Evolutionary conservation across 2,888 invertebrate genomes (phyloP).

Genomic region (Enchytraeus crypticus): DNA sequence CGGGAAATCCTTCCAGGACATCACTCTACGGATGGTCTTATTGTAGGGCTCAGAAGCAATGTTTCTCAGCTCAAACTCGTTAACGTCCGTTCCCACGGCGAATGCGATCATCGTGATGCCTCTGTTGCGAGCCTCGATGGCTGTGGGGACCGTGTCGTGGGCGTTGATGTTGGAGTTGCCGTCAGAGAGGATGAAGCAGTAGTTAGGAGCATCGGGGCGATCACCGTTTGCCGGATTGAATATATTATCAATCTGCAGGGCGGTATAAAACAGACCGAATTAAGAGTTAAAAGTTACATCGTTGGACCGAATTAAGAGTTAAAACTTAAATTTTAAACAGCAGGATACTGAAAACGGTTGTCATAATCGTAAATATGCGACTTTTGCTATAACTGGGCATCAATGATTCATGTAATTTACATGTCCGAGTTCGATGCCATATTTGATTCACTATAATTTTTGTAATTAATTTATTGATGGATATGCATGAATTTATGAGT

Average conservation of each 20-base stretch:
- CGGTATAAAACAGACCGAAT: neutral
- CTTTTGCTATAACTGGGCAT: too few species aligned
- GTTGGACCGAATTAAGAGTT: too few species aligned
- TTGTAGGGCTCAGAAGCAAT: slow-evolving; percentile 22
- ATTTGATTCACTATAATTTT: too few species aligned
- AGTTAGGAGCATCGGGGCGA: neutral
- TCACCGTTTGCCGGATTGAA: neutral
- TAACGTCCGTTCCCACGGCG: slow-evolving; percentile 29
- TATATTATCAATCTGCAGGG: neutral
- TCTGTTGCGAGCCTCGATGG: slow-evolving; percentile 6
- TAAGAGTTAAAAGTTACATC: too few species aligned
- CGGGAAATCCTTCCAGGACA: neutral
- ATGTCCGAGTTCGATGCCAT: too few species aligned
- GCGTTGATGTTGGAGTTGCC: neutral
- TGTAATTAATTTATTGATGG: too few species aligned
- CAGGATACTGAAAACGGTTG: too few species aligned
- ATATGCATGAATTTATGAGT: too few species aligned
- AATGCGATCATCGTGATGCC: slow-evolving; percentile 26
- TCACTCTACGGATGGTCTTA: slow-evolving; percentile 3
- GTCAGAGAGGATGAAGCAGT: slow-evolving; percentile 2
- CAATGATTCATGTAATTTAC: too few species aligned
- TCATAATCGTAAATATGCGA: too few species aligned
- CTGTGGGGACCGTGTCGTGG: neutral
- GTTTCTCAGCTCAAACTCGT: slow-evolving; percentile 22
- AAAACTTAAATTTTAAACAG: too few species aligned